Evolutionary conservation across 2,888 invertebrate genomes (phyloP).

Genomic region (Netelia melanura): DNA sequence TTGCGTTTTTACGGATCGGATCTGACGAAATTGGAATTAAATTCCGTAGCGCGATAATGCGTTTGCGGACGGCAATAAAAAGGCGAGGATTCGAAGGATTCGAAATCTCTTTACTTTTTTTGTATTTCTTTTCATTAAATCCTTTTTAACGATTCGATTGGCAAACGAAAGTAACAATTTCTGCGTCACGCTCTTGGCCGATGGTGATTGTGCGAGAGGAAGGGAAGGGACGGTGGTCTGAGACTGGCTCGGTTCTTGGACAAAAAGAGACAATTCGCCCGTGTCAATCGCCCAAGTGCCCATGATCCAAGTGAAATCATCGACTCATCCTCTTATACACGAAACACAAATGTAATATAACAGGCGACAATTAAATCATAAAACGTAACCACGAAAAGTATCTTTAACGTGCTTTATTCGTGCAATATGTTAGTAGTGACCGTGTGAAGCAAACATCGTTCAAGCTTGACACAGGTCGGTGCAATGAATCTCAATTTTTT

Average conservation of each 20-base stretch:
- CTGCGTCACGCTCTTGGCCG: conserved; percentile 59
- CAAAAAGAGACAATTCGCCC: conserved; percentile 67
- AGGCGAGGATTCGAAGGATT: conserved; percentile 42
- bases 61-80: conserved; percentile 77
- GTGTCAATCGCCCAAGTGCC: conserved; percentile 26
- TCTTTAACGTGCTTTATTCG: conserved; percentile 57
- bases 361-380: not conserved
- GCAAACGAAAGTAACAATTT: conserved; percentile 43
- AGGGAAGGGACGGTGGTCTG: conserved; percentile 82
- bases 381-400: conserved; percentile 36
- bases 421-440: conserved; percentile 31
- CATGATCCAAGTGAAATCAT: not conserved
- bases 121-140: conserved; percentile 21
- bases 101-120: conserved; percentile 28
- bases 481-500: not conserved
- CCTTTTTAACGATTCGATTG: conserved; percentile 16
- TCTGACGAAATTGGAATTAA: conserved; percentile 27
- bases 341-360: conserved; percentile 10
- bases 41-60: conserved; percentile 48
- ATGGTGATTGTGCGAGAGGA: conserved; percentile 72
- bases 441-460: conserved; percentile 21
- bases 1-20: conserved; percentile 27
- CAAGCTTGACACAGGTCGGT: conserved; percentile 6
- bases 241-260: conserved; percentile 83
- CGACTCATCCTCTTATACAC: too few species aligned